Conservation (phyloP, 2,797 vertebrate species). For the Artibeus lituratus region DNA sequence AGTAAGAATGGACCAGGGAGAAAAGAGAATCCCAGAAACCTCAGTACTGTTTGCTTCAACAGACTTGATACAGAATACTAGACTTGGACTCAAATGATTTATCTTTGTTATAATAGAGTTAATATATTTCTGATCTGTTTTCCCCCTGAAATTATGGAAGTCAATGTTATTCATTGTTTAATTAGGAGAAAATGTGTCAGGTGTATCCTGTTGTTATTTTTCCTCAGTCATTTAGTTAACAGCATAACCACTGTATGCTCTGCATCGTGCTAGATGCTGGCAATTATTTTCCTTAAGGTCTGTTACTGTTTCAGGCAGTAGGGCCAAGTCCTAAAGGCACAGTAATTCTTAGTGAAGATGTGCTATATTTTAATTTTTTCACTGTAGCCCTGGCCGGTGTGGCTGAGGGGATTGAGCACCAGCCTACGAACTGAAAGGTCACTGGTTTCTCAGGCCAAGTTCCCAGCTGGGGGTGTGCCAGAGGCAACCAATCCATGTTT, state of each 20-base stretch:
- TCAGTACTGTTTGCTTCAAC: background rate
- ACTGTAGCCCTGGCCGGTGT: background rate
- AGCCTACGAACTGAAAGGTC: background rate
- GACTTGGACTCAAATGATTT: background rate
- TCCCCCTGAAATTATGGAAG: background rate
- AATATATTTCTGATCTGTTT: background rate
- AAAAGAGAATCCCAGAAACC: background rate
- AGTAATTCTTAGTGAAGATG: conserved; percentile 22
- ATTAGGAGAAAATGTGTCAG: background rate
- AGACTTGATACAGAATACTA: background rate
- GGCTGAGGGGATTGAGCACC: background rate
- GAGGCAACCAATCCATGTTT: background rate
- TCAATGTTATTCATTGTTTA: background rate
- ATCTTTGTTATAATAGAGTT: background rate
- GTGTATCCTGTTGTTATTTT: background rate
- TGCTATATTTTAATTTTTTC: background rate
- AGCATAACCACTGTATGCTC: background rate
- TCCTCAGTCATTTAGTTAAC: background rate
- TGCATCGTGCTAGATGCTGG: background rate
- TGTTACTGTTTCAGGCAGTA: background rate
- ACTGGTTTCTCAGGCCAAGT: background rate
- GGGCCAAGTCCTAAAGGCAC: background rate
- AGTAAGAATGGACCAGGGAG: background rate
- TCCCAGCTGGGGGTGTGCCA: background rate
- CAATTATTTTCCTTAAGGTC: conserved; percentile 23